These are phyloP conservation scores for Leptonema lineaticorne DNA, from an alignment of 1,140 invertebrate species.

Conservation along the genomic window DNA sequence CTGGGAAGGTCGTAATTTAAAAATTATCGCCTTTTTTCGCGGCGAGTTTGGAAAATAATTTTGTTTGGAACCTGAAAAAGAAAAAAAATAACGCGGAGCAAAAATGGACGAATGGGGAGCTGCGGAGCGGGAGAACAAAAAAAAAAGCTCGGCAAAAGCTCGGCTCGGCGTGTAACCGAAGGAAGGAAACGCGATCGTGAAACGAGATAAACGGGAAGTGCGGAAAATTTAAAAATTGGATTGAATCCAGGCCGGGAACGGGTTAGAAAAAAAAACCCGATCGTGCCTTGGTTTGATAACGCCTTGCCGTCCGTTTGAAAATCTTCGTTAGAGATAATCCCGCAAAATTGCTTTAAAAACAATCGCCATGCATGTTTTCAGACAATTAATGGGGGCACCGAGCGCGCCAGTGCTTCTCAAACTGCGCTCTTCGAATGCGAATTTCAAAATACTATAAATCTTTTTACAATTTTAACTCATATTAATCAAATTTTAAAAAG, in stretches of 20 bases:
- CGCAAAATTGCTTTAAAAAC: neutral
- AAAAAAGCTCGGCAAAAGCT: constrained; percentile 11
- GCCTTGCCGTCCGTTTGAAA: too few relatives aligned
- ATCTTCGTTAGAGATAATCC: neutral
- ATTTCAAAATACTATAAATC: too few relatives aligned
- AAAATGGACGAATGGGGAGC: too few relatives aligned
- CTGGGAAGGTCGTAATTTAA: constrained; percentile 38
- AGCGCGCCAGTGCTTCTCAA: neutral
- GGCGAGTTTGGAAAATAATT: constrained; percentile 41
- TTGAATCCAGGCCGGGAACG: constrained; percentile 14
- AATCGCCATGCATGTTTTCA: neutral
- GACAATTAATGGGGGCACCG: neutral
- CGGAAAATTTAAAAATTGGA: constrained; percentile 29
- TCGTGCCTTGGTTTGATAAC: constrained; percentile 12
- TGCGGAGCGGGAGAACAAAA: constrained; percentile 5
- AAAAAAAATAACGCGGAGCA: too few relatives aligned
- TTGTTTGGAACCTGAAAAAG: too few relatives aligned
- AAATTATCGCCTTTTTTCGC: constrained; percentile 41
- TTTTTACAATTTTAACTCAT: too few relatives aligned
- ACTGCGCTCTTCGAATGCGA: too few relatives aligned
- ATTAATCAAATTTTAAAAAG: too few relatives aligned
- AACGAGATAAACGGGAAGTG: constrained; percentile 28
- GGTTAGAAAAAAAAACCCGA: constrained; percentile 1
- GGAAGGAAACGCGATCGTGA: constrained; percentile 25
- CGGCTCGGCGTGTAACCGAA: constrained; percentile 25